Percentiles rank a stretch among this genome's conserved stretches.
These are phyloP conservation scores for Passer domesticus DNA, from an alignment of 2,113 vertebrate species.

Conservation along the genomic window DNA sequence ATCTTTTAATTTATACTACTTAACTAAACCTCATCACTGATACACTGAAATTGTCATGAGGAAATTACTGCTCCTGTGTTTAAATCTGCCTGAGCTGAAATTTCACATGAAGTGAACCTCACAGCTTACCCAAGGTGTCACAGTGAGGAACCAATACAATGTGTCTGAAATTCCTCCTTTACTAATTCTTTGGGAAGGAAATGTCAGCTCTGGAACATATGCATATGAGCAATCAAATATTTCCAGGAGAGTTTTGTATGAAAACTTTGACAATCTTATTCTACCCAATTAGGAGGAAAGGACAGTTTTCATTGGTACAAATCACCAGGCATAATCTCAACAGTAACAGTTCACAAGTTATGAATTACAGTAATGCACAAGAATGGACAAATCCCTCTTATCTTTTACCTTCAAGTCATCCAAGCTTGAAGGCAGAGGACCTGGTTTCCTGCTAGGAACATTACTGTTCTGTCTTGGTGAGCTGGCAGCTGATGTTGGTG, in stretches of 20 bases:
- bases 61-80: background rate
- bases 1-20: background rate
- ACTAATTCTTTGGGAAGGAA: background rate
- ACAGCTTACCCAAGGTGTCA: background rate
- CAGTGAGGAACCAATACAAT: background rate
- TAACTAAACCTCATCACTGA: background rate
- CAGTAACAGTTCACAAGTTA: background rate
- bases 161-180: background rate
- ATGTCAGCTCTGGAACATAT: background rate
- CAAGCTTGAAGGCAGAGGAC: constrained; percentile 89
- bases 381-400: background rate
- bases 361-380: background rate
- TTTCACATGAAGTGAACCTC: background rate
- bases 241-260: background rate
- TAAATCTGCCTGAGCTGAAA: background rate
- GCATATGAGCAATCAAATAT: background rate
- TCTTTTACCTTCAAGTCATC: constrained; percentile 93
- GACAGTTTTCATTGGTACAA: background rate
- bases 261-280: background rate
- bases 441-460: constrained; percentile 83
- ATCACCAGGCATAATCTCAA: background rate
- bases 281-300: background rate
- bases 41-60: background rate
- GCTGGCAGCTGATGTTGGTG: constrained; percentile 73
- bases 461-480: constrained; percentile 74